Conservation (phyloP, 2,888 invertebrate species). For the Pammene fasciana region DNA sequence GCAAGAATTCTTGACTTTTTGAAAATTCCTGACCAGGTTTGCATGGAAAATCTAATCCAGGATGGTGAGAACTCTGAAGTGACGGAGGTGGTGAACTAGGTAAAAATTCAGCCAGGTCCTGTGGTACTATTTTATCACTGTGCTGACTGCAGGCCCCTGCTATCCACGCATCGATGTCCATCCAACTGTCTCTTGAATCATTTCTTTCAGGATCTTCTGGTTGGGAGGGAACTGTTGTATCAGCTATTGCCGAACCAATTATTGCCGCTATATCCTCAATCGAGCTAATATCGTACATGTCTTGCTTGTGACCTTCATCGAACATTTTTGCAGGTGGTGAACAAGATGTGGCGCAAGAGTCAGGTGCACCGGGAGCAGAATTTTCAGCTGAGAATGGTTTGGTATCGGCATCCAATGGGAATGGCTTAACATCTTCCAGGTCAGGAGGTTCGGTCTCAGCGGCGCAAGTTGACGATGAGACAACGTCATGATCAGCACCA, state of each 20-base stretch:
- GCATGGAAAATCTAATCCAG: conserved; percentile 77
- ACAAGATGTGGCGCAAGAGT: conserved; percentile 82
- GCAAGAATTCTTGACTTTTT: conserved; percentile 78
- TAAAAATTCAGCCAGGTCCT: conserved; percentile 87
- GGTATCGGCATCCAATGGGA: conserved; percentile 79
- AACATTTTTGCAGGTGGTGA: conserved; percentile 79
- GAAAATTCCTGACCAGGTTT: conserved; percentile 72
- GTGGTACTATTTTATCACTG: conserved; percentile 86
- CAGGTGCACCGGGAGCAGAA: conserved; percentile 83
- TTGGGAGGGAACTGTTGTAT: conserved; percentile 91
- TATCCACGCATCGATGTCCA: conserved; percentile 94
- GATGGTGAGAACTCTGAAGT: conserved; percentile 80
- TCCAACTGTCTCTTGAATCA: conserved; percentile 92
- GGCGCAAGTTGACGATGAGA: conserved; percentile 88
- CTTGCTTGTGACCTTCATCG: conserved; percentile 81
- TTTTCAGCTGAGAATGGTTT: conserved; percentile 76
- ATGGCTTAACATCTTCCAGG: conserved; percentile 85
- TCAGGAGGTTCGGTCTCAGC: conserved; percentile 85
- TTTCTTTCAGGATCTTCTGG: conserved; percentile 88
- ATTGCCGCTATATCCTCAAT: conserved; percentile 94
- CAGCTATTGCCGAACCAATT: conserved; percentile 94
- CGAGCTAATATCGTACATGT: conserved; percentile 88
- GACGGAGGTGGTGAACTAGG: conserved; percentile 84
- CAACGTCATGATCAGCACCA: conserved; percentile 87
- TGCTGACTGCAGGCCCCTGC: conserved; percentile 90